phyloP scores from a whole-genome alignment of 2,797 vertebrate species.

The Poecilia wingei region DNA sequence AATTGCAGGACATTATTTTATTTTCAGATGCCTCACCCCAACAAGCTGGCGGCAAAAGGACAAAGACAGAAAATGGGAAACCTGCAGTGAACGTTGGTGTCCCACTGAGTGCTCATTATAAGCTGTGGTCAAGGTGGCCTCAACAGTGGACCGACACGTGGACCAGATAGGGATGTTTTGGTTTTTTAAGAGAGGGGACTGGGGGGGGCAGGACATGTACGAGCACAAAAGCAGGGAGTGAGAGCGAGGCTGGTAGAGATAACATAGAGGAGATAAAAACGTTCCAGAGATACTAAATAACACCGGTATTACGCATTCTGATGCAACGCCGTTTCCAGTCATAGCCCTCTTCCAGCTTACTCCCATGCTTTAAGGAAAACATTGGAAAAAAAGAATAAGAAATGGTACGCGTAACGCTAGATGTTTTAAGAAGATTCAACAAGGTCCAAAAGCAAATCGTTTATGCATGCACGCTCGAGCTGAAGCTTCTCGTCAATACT shows the following conservation, averaged over 20 bases:
- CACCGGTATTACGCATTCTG: slow-evolving; percentile 38
- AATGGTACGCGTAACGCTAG: slow-evolving; percentile 38
- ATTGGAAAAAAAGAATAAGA: slow-evolving; percentile 5
- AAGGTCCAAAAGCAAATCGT: slow-evolving; percentile 47
- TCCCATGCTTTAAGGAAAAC: slow-evolving; percentile 21
- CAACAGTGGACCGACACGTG: slow-evolving; percentile 51
- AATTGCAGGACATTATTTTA: neutral
- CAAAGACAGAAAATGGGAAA: slow-evolving; percentile 25
- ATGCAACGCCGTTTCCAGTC: slow-evolving; percentile 49
- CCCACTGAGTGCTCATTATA: slow-evolving; percentile 15
- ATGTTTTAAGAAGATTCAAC: slow-evolving; percentile 35
- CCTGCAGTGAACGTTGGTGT: slow-evolving; percentile 11
- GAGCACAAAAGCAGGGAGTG: slow-evolving; percentile 36
- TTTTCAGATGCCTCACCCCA: neutral
- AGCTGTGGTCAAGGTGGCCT: slow-evolving; percentile 43
- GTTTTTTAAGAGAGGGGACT: neutral
- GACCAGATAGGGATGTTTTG: slow-evolving; percentile 52
- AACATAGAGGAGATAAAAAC: slow-evolving; percentile 32
- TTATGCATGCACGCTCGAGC: slow-evolving; percentile 41
- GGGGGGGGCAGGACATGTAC: slow-evolving; percentile 45
- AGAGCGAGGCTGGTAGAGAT: slow-evolving; percentile 35
- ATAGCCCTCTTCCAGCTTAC: slow-evolving; percentile 25
- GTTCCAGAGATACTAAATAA: slow-evolving; percentile 36
- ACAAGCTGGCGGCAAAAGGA: slow-evolving; percentile 1
- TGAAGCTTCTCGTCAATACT: slow-evolving; percentile 53